Base-by-base conservation (phyloP, 2,888 invertebrate species). In the Pseudococcus longispinus region DNA sequence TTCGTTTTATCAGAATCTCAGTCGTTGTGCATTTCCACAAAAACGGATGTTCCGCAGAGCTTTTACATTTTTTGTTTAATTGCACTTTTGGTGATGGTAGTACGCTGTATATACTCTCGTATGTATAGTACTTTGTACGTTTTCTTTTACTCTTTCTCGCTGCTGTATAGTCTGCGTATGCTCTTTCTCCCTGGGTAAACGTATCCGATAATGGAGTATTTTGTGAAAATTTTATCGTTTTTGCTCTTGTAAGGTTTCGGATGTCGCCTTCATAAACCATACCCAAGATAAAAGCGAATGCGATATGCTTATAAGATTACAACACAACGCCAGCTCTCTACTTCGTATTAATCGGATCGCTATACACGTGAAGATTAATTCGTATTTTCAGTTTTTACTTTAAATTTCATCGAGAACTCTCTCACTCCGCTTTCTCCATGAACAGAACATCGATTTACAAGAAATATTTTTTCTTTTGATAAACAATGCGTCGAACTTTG, bases 221-320 rank as follows among this genome's bases (percentile, higher is more conserved):
- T 65, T n/a, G n/a, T 65, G 26, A 1, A 65, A 70, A 70, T 70
- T 70, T 70, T 29, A 70, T 70, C 26, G 70, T 18, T 70, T 23
- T 32, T 0, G 29, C 70, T 26, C 18, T 29, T 70, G 70, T 70
- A 70, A 70, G 70, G 70, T 70, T 70, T 70, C 70, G 70, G 70
- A 70, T 70, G 70, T 70, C 70, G 70, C 70, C 70, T 70, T 70
- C 70, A 70, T 29, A 70, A 70, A 70, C 26, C 70, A 70, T 70
- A 29, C 29, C 18, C 29, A 23, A 29, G 29, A 70, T 70, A 29
- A 70, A 70, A 70, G 70, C 29, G 18, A 70, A 29, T 29, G 26
- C 70, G 29, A 60, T 60, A 60, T 23, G 23, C 23, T 23, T 70
- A 18, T 70, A 29, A 70, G 70, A 70, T 70, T 70, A 70, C 29